Conservation (phyloP, 2,888 invertebrate species). For the Cerastis rubricosa region DNA sequence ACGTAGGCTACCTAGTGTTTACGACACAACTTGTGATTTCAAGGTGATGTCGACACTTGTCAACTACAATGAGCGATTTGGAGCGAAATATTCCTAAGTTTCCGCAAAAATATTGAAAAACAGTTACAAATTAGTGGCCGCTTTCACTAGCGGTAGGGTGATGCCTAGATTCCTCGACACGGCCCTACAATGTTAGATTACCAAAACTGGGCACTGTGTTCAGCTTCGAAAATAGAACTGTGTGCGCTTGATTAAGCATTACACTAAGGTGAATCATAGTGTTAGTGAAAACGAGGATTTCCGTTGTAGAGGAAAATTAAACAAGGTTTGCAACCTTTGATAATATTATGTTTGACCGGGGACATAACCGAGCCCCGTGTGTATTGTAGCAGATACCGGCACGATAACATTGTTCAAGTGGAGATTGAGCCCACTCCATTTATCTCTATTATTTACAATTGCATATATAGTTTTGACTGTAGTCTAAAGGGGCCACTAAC, state of each 20-base stretch:
- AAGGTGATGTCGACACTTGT: conserved; percentile 8
- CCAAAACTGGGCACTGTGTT: neutral
- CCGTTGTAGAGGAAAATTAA: neutral
- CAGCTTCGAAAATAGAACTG: neutral
- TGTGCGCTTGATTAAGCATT: neutral
- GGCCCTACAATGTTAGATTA: neutral
- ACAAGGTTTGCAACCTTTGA: neutral
- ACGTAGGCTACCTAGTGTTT: conserved; percentile 6
- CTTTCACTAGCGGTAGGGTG: neutral
- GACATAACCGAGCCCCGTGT: neutral
- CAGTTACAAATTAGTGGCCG: neutral
- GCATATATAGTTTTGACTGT: neutral
- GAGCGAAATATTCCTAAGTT: neutral
- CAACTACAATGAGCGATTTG: conserved; percentile 26
- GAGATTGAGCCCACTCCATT: neutral
- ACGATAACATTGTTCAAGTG: conserved; percentile 16
- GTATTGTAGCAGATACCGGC: neutral
- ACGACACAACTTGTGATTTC: neutral
- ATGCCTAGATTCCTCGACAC: neutral
- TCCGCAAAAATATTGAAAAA: neutral
- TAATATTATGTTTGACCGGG: neutral
- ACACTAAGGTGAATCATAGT: neutral
- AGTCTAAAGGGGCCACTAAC: neutral
- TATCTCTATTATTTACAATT: conserved; percentile 5
- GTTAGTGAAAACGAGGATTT: neutral